phyloP scores from a whole-genome alignment of 2,797 vertebrate genomes.

The Ctenochaetus hawaiiensis region DNA sequence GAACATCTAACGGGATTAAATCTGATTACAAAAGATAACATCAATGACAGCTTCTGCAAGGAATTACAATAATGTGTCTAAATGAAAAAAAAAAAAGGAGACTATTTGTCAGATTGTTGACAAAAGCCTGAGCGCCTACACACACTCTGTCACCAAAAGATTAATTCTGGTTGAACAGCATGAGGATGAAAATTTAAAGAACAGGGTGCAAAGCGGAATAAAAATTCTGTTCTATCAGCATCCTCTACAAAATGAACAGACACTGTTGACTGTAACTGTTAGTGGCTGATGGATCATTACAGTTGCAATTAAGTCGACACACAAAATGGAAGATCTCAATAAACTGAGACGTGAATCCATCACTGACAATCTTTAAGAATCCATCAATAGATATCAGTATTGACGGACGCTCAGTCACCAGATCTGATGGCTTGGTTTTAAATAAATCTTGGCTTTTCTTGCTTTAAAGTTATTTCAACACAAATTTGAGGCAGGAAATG shows the following conservation, averaged over 20 bases:
- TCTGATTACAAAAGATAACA: constrained; percentile 30
- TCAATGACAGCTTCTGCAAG: constrained; percentile 7
- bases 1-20: neutral
- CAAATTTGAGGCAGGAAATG: constrained; percentile 19
- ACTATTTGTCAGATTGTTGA: neutral
- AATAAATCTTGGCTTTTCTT: neutral
- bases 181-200: constrained; percentile 19
- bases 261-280: constrained; percentile 12
- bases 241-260: constrained; percentile 15
- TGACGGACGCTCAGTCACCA: constrained; percentile 7
- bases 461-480: constrained; percentile 1
- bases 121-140: neutral
- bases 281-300: constrained; percentile 21
- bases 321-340: constrained; percentile 6
- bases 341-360: constrained; percentile 29
- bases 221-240: constrained; percentile 12
- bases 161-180: neutral
- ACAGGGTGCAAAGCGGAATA: constrained; percentile 23
- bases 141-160: too few relatives aligned
- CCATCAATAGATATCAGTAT: constrained; percentile 24
- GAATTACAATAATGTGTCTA: neutral
- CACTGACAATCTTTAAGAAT: constrained; percentile 11
- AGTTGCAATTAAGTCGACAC: constrained; percentile 13
- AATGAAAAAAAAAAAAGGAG: constrained; percentile 1
- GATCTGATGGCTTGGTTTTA: constrained; percentile 16